Percentiles rank a stretch among this genome's conserved stretches.
Conservation (phyloP, 2,888 invertebrate genomes). For the Trypoxylon attenuatum region DNA sequence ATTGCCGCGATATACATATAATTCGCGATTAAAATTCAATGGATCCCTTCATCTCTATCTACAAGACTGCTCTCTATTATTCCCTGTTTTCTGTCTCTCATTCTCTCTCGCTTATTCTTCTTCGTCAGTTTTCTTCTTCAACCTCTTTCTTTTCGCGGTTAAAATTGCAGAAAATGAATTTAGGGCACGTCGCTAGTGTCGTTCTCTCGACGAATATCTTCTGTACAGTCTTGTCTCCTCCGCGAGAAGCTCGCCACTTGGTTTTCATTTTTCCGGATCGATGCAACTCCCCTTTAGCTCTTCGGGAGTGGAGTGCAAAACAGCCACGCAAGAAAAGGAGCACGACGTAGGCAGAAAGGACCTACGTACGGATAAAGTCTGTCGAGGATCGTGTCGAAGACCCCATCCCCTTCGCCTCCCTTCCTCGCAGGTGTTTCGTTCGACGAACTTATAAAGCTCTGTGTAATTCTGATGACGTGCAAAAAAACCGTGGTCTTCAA, state of each 20-base stretch:
- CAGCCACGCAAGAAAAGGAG: constrained; percentile 35
- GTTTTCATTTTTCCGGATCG: too few relatives aligned
- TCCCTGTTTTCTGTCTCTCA: constrained; percentile 4
- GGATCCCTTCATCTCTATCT: neutral
- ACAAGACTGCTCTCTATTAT: neutral
- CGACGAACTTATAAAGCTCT: too few relatives aligned
- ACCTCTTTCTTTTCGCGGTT: neutral
- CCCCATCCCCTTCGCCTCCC: constrained; percentile 16
- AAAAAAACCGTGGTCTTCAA: too few relatives aligned
- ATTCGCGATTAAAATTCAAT: too few relatives aligned
- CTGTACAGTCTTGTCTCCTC: too few relatives aligned
- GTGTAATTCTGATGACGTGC: too few relatives aligned
- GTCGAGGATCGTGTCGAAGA: constrained; percentile 24
- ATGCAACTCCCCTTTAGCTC: too few relatives aligned
- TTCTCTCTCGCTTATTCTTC: neutral
- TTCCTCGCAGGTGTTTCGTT: constrained; percentile 36
- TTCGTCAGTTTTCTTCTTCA: too few relatives aligned
- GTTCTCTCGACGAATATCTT: neutral
- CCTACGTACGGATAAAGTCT: neutral
- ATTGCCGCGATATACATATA: too few relatives aligned
- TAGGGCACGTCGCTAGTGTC: neutral
- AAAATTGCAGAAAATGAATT: neutral
- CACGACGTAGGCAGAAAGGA: constrained; percentile 6
- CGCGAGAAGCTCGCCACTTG: too few relatives aligned
- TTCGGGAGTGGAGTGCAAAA: constrained; percentile 13